Evolutionary conservation across 2,113 vertebrate species (phyloP).

Genomic region (Quiscalus mexicanus): DNA sequence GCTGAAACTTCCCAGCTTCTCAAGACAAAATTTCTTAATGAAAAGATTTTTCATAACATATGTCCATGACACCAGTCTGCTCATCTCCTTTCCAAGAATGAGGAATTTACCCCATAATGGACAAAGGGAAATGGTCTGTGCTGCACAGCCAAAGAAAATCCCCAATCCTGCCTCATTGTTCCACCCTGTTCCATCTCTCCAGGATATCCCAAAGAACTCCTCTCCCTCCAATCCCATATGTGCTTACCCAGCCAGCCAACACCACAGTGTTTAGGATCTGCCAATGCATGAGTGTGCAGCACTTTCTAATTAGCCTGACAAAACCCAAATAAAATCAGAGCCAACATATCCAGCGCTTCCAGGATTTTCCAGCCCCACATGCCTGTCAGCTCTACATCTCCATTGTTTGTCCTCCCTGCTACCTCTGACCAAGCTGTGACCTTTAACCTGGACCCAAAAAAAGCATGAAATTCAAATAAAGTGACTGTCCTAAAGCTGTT

Average conservation of each 20-base stretch:
- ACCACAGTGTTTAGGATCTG: background rate
- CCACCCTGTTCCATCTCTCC: background rate
- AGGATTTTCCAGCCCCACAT: background rate
- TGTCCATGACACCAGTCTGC: background rate
- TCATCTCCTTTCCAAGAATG: background rate
- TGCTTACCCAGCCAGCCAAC: background rate
- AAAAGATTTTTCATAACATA: too few relatives aligned
- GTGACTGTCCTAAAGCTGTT: background rate
- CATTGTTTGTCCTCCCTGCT: background rate
- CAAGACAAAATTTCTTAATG: too few relatives aligned
- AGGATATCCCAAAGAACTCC: background rate
- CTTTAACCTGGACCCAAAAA: background rate
- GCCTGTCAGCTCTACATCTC: background rate
- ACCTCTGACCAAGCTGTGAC: background rate
- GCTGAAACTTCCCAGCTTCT: too few relatives aligned
- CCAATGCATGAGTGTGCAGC: background rate
- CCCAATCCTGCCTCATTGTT: background rate
- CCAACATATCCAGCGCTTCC: background rate
- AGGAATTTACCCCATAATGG: background rate
- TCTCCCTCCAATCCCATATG: rapidly evolving
- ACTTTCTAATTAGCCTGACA: background rate
- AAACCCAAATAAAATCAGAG: background rate
- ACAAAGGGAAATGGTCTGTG: background rate
- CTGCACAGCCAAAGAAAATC: rapidly evolving
- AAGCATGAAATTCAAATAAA: background rate